These are phyloP conservation scores for Sternarchorhynchus goeldii DNA, from an alignment of 2,797 vertebrate species.

Conservation along the genomic window DNA sequence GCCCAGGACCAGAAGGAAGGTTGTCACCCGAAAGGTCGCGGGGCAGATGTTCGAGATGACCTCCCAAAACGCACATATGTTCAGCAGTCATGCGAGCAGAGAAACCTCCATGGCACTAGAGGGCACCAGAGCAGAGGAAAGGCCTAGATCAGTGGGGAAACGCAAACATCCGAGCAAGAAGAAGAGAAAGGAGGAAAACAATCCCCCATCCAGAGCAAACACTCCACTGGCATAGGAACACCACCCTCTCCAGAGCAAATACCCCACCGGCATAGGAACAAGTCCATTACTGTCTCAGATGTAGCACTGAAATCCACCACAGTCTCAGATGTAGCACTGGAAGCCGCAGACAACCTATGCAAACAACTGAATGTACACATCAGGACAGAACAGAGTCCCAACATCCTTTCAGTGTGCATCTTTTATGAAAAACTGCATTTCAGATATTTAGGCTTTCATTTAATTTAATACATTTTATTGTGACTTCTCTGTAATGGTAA, in stretches of 20 bases:
- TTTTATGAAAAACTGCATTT: conserved; percentile 24
- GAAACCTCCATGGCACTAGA: conserved; percentile 58
- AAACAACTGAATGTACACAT: conserved; percentile 49
- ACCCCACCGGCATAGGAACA: not conserved
- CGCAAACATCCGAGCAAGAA: conserved; percentile 70
- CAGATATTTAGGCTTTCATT: conserved; percentile 21
- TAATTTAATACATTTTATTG: conserved; percentile 45
- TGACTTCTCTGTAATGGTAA: conserved; percentile 44
- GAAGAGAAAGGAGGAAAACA: conserved; percentile 54
- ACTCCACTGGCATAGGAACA: conserved; percentile 41
- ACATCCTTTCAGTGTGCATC: not conserved
- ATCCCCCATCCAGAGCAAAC: conserved; percentile 37
- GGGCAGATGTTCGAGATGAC: conserved; percentile 75
- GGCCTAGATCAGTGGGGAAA: conserved; percentile 56
- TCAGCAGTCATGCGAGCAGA: conserved; percentile 81
- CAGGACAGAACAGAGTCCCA: not conserved
- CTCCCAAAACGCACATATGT: conserved; percentile 73
- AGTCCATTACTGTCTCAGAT: not conserved
- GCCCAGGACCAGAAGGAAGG: conserved; percentile 72
- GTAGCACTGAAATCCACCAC: not conserved
- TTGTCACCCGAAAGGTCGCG: conserved; percentile 36
- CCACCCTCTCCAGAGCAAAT: conserved; percentile 23
- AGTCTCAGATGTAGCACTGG: conserved; percentile 46
- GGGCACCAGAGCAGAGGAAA: conserved; percentile 34
- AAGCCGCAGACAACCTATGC: conserved; percentile 57